phyloP scores from a whole-genome alignment of 2,888 invertebrate species.

The Lepas anatifera region DNA sequence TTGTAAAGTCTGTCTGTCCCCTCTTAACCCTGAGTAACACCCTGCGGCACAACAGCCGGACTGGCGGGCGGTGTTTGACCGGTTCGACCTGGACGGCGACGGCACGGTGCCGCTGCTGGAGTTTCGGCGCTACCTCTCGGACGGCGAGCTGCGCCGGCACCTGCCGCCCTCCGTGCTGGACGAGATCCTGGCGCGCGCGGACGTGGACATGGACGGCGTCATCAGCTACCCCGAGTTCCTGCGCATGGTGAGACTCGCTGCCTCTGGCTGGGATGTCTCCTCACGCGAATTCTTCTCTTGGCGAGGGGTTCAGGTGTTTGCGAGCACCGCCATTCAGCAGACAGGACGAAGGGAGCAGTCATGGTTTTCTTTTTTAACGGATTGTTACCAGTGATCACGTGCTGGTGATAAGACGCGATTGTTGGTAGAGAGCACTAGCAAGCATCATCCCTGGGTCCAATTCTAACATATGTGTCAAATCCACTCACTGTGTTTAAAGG shows the following conservation, averaged over 20 bases:
- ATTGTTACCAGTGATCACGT: too few species aligned
- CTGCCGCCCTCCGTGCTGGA: constrained; percentile 30
- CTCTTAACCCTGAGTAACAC: too few species aligned
- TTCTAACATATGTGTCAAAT: too few species aligned
- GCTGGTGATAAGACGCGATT: too few species aligned
- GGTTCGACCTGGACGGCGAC: constrained; percentile 23
- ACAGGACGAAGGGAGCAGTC: too few species aligned
- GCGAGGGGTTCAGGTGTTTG: too few species aligned
- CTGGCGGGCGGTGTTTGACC: constrained; percentile 9
- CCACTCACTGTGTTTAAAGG: too few species aligned
- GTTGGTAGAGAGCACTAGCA: too few species aligned
- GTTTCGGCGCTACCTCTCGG: constrained; percentile 13
- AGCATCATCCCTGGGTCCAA: too few species aligned
- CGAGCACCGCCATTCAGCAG: too few species aligned
- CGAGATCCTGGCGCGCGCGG: constrained; percentile 30
- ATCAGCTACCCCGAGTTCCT: constrained; percentile 78
- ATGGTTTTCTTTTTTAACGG: too few species aligned
- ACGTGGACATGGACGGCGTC: constrained; percentile 52
- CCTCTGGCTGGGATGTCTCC: background rate
- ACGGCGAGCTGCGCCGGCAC: background rate
- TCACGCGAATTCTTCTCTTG: background rate
- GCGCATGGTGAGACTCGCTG: constrained; percentile 39
- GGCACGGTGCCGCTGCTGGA: constrained; percentile 22
- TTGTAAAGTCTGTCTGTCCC: too few species aligned
- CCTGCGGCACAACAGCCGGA: background rate